Base-by-base conservation (phyloP, 2,888 invertebrate species). In the Agonopterix subpropinquella region DNA sequence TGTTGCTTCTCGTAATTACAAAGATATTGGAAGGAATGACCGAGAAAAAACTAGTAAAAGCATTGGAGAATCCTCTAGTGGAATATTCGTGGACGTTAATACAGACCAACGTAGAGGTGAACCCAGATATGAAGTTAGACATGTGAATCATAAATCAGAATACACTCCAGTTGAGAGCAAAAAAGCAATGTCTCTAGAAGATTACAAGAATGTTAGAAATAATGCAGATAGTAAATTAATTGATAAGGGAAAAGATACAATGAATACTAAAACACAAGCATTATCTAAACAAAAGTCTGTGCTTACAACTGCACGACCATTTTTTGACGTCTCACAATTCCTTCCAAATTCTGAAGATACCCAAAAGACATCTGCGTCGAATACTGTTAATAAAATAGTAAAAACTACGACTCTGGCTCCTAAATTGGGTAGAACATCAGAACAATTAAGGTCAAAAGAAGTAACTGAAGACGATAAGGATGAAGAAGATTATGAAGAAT, bases 41-140 rank as follows among this genome's bases (percentile, higher is more conserved):
- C 75, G 87, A 62, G 62, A 65, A 44, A 68, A 64, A 52, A 53
- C 28, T 15, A 8, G 8, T 11, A 62, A 57, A 35, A 56, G 57
- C 44, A 54, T 65, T 50, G 70, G 61, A 37, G 60, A 57, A 49
- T 59, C 54, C 10, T 49, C 54, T 4, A 46, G 53, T 36, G 69
- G 70, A 49, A 67, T 63, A 47, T 75, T 86, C 63, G 57, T 83
- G 15, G 80, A 85, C 53, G 69, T 85, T 0, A 85, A 68, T 55
- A 47, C 67, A 15, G 85, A 84, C 53, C 59, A 69, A 39, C 70
- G 86, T 15, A 72, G 80, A 62, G 83, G 82, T 45, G 89, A 88
- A 65, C 88, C 89, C 2, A 75, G 78, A 52, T 89, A 82, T 56
- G 89, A 88, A 69, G 53, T 82, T 10, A 72, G 70, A 54, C 71